These are phyloP conservation scores for Pollimyrus isidori DNA, from an alignment of 2,113 vertebrate species.

Conservation along the genomic window DNA sequence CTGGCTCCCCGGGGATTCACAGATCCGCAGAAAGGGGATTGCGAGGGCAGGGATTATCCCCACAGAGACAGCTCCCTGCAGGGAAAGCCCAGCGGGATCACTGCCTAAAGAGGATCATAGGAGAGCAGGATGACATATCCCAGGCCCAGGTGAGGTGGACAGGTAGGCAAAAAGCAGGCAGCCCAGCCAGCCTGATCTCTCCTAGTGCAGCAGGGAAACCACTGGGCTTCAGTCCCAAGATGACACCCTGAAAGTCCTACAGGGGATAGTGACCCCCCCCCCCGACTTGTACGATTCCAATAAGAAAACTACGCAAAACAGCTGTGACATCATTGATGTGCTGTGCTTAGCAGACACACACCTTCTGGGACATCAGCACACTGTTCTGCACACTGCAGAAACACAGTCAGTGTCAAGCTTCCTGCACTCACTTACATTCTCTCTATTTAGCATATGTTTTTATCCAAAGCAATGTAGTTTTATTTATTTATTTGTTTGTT, in stretches of 20 bases:
- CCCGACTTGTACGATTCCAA: no score
- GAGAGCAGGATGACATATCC: neutral
- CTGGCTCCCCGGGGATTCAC: neutral
- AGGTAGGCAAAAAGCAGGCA: neutral
- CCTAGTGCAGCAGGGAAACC: neutral
- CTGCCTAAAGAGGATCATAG: neutral
- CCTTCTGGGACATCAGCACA: neutral
- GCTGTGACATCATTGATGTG: neutral
- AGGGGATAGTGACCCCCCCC: no score
- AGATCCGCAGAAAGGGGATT: neutral
- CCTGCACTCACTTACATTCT: neutral
- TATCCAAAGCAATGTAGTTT: neutral
- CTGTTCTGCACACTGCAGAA: neutral
- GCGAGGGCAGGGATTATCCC: neutral
- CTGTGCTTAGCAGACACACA: neutral
- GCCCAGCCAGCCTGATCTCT: neutral
- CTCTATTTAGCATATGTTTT: neutral
- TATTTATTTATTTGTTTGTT: neutral
- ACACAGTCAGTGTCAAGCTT: neutral
- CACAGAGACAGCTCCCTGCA: neutral
- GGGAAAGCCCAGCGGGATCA: neutral
- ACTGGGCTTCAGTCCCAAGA: neutral
- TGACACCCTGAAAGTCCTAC: neutral
- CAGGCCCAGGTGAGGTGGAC: neutral
- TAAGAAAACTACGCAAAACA: neutral